Base-by-base conservation (phyloP, 2,113 vertebrate genomes). In the Pangasianodon hypophthalmus region DNA sequence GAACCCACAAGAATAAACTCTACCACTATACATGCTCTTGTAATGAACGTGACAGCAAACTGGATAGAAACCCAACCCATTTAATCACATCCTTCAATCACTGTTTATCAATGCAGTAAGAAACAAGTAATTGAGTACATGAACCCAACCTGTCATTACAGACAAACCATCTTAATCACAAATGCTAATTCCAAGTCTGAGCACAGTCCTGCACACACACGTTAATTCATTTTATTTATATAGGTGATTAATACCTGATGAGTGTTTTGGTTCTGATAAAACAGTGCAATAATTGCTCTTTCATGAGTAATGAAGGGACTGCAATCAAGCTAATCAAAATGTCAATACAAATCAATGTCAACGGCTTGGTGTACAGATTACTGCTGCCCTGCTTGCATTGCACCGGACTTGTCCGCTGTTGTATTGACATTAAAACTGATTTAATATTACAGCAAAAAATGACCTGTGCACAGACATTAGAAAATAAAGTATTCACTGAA, bases 1-100 rank as follows among this genome's bases (percentile, higher is more conserved):
- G 37, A 82, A 77, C 26, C 16, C 75, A 44, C 60, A 82, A 21
- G 10, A 91, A 91, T 91, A 90, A 90, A 90, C 21, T 62, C 6
- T 10, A 54, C 48, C 77, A 48, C 46, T 41, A 16, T 29, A 77
- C 67, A 54, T 11, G 1, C 18, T 19, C 44, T 69, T 52, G 84
- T 69, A 48, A 26, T 50, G 21, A 85, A n/a, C 14, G 6, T 67
- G 41, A 67, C 44, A 16, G 26, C 26, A 60, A 44, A 84, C 32
- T 50, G 24, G 46, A n/a, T 29, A 50, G 11, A 80, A 79, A 5
- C 24, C 11, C 21, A 48, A 6, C 46, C 10, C 16, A 14, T 16
- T 50, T 50, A 26, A 2, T 26, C 24, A 5, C 8, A 26, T 77
- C 79, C 8, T 52, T n/a, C 29, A 16, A n/a, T n/a, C 37, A 44